These are phyloP conservation scores for Paralvinella palmiformis DNA, from an alignment of 1,140 invertebrate genomes.

Conservation along the genomic window DNA sequence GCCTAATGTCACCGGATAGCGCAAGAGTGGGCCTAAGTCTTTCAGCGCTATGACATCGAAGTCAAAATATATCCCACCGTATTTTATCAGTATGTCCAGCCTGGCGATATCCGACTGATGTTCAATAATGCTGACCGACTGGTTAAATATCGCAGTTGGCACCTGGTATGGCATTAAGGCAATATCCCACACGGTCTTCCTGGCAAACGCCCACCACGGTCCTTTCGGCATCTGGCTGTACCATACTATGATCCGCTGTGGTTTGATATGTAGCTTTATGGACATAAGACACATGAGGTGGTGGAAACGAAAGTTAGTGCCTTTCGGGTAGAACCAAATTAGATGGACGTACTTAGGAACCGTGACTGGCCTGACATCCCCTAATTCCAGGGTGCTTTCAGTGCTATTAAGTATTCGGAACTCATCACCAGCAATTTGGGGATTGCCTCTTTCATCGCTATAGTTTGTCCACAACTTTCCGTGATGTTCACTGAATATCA, in stretches of 20 bases:
- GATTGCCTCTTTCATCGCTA: too few relatives aligned
- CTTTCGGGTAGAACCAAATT: conserved; percentile 17
- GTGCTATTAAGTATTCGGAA: too few relatives aligned
- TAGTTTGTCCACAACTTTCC: too few relatives aligned
- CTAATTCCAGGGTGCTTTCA: too few relatives aligned
- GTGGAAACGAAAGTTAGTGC: conserved; percentile 16
- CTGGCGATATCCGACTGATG: conserved; percentile 19
- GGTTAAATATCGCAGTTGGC: conserved; percentile 8
- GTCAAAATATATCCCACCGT: conserved; percentile 20
- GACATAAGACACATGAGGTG: conserved; percentile 11
- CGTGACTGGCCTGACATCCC: too few relatives aligned
- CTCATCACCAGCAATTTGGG: too few relatives aligned
- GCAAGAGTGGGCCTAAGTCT: conserved; percentile 7
- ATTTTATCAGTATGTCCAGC: conserved; percentile 9
- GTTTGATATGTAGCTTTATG: conserved; percentile 9
- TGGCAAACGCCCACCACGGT: conserved; percentile 11
- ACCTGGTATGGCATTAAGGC: not conserved
- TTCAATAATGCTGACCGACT: conserved; percentile 9
- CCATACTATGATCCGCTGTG: conserved; percentile 12
- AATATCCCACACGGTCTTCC: not conserved
- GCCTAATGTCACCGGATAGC: conserved; percentile 16
- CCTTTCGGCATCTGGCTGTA: conserved; percentile 9
- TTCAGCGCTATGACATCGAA: conserved; percentile 15
- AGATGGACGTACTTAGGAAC: conserved; percentile 17
- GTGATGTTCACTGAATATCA: too few relatives aligned